Percentiles rank a stretch among this genome's conserved stretches.
Conservation (phyloP, 2,888 invertebrate species). For the Pocota personata region DNA sequence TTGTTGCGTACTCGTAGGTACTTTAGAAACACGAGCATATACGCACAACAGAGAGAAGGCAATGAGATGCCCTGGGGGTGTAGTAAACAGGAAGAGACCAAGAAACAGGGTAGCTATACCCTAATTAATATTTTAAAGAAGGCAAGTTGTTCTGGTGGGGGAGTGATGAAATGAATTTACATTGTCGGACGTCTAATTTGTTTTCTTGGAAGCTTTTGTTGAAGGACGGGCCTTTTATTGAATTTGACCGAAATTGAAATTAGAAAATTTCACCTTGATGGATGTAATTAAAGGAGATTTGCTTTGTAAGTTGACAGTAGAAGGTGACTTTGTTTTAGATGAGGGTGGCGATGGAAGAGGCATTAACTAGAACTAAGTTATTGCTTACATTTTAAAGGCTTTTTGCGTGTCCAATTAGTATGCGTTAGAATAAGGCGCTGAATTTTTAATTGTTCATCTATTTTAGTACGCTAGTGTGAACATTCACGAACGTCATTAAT, state of each 20-base stretch:
- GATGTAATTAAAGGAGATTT: slow-evolving; percentile 39
- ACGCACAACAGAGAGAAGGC: not conserved
- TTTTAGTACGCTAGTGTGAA: too few relatives aligned
- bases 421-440: not conserved
- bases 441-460: too few relatives aligned
- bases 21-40: not conserved
- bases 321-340: not conserved
- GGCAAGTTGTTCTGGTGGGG: not conserved
- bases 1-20: slow-evolving; percentile 3
- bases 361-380: not conserved
- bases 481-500: too few relatives aligned
- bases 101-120: not conserved
- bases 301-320: not conserved
- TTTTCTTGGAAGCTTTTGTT: not conserved
- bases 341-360: not conserved
- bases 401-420: not conserved
- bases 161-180: slow-evolving; percentile 15
- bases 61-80: not conserved
- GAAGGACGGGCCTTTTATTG: slow-evolving; percentile 33
- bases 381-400: not conserved
- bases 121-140: slow-evolving; percentile 39
- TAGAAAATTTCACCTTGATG: slow-evolving; percentile 55
- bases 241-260: slow-evolving; percentile 54
- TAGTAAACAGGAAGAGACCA: not conserved
- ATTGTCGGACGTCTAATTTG: slow-evolving; percentile 34